phyloP scores from a whole-genome alignment of 2,888 invertebrate genomes.

The Cantharis rustica region DNA sequence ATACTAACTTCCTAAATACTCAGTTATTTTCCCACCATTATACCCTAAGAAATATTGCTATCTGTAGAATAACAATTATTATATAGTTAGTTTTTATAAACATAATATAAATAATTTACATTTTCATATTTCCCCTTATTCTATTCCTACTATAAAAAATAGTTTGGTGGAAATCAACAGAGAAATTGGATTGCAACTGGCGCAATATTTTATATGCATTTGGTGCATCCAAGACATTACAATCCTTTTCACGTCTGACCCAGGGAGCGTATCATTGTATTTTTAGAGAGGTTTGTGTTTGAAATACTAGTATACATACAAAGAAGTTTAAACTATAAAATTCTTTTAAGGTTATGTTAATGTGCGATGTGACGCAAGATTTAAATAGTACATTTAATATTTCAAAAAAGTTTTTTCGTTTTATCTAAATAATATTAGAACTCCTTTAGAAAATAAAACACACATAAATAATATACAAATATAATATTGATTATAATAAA shows the following conservation, averaged over 20 bases:
- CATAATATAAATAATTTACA: background rate
- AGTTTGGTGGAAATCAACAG: background rate
- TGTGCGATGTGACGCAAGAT: background rate
- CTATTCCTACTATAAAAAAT: background rate
- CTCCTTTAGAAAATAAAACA: background rate
- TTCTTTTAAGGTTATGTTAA: background rate
- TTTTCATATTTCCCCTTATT: background rate
- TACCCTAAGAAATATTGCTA: too few species aligned
- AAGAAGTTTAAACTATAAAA: slow-evolving; percentile 17
- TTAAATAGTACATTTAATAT: background rate
- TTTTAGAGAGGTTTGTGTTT: slow-evolving; percentile 26
- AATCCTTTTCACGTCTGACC: slow-evolving; percentile 25
- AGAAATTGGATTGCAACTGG: slow-evolving; percentile 21
- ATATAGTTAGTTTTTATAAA: too few species aligned
- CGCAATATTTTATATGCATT: slow-evolving; percentile 18
- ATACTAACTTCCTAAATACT: too few species aligned
- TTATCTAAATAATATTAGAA: background rate
- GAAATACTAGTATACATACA: slow-evolving; percentile 26
- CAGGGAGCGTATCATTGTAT: slow-evolving; percentile 21
- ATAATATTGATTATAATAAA: too few species aligned
- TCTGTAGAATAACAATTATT: too few species aligned
- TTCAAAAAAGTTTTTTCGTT: background rate
- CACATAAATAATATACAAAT: too few species aligned
- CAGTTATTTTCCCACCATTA: too few species aligned
- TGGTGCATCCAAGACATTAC: slow-evolving; percentile 18